Evolutionary conservation across 2,113 vertebrate genomes (phyloP), one percentile per base, ranked within the genome.

Genomic region (Aythya baeri): DNA sequence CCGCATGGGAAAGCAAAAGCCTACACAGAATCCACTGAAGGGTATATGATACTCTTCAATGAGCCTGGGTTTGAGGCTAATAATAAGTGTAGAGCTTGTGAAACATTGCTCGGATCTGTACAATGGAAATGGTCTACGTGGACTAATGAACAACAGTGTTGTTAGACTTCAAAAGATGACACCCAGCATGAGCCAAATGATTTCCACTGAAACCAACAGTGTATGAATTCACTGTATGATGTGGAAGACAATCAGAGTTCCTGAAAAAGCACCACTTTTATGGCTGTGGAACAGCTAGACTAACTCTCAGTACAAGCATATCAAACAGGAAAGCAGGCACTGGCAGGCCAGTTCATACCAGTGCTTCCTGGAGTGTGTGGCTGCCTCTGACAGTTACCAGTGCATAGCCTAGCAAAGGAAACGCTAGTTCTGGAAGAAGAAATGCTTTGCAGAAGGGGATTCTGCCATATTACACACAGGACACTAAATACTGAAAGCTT

Each of bases 91-190:
- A 88, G 83, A 43, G 71, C 78, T 38, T 55, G 70, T 46, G 46
- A 38, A 25, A 34, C 8, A 1, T 0, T 7, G 13, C n/a, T 78
- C 2, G 3, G 31, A 17, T 32, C 32, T 44, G 10, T 14, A 4
- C 44, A 21, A 6, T 2, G 81, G 62, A n/a, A 91, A 55, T 10
- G 29, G 70, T 63, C 61, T 59, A 68, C 1, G 0, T 6, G 32
- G 55, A 31, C 46, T 29, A 6, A 88, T 0, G 10, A 0, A 38
- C 38, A 91, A 71, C 81, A 57, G 32, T 1, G 1, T 2, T 34
- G 38, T 10, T 63, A 80, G 54, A 34, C 55, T 32, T 79, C 46
- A 26, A 2, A 34, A 8, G 46, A 2, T 4, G 16, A 79, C 1
- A 14, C 11, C 14, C n/a, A 83, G 65, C 49, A 89, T 63, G 17